Conservation (phyloP, 1,140 invertebrate species). For the Drosophila quadrilineata region DNA sequence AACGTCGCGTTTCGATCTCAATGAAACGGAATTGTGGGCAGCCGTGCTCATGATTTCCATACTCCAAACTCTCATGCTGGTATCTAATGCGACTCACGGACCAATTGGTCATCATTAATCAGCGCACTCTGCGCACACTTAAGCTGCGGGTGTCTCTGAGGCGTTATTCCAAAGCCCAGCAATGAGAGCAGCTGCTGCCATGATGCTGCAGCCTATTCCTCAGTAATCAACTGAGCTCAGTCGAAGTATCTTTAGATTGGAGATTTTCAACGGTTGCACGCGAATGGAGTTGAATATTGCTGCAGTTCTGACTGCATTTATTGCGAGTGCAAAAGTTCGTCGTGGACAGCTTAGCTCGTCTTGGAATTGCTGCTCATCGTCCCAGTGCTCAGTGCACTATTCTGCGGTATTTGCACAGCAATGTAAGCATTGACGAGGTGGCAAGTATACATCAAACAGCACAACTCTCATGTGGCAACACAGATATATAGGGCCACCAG, state of each 20-base stretch:
- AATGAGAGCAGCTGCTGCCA: not conserved
- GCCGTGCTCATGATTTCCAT: too few species aligned
- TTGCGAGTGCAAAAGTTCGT: not conserved
- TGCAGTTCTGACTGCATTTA: constrained; percentile 41
- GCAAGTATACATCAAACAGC: too few species aligned
- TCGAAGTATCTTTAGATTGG: too few species aligned
- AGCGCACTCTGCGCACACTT: constrained; percentile 31
- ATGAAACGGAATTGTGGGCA: too few species aligned
- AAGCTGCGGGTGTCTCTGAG: constrained; percentile 35
- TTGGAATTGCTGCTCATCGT: too few species aligned
- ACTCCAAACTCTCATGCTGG: too few species aligned
- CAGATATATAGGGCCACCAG: not conserved
- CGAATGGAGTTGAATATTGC: constrained; percentile 52
- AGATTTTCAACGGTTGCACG: too few species aligned
- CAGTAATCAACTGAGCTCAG: constrained; percentile 20
- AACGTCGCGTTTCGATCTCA: too few species aligned
- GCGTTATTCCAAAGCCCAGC: not conserved
- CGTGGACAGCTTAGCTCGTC: constrained; percentile 16
- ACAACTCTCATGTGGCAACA: too few species aligned
- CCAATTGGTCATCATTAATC: constrained; percentile 28
- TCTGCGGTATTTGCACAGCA: too few species aligned
- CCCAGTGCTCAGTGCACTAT: too few species aligned
- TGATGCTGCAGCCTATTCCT: not conserved
- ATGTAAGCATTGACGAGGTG: too few species aligned
- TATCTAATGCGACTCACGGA: constrained; percentile 30